Percentiles rank a stretch among this genome's conserved stretches.
phyloP scores from a whole-genome alignment of 2,797 vertebrate genomes.

The Tapirus indicus region DNA sequence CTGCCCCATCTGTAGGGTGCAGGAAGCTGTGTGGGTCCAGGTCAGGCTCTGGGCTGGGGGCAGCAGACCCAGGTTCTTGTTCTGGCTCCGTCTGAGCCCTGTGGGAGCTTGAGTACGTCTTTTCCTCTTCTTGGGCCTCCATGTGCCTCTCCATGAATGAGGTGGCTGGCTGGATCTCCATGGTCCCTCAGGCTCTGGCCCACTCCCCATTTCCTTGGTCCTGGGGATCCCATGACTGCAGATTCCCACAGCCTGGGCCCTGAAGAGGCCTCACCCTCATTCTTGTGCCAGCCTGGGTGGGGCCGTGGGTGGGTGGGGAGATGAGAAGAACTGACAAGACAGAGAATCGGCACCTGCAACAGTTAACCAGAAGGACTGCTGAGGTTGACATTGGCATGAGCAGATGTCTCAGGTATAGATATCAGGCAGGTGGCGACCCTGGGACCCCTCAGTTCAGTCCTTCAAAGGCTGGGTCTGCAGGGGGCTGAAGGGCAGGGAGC shows the following conservation, averaged over 20 bases:
- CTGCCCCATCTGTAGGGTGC: neutral
- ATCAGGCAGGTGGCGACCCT: neutral
- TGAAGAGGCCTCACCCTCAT: conserved; percentile 13
- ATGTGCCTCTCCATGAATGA: neutral
- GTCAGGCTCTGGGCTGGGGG: neutral
- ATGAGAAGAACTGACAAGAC: conserved; percentile 6
- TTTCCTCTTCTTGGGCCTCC: neutral
- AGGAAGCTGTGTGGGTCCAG: neutral
- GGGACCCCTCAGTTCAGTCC: neutral
- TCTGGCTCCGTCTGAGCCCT: neutral
- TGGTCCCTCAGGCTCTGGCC: neutral
- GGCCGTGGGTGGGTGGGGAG: neutral
- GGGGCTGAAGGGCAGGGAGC: neutral
- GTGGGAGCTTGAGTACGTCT: neutral
- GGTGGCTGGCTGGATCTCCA: neutral
- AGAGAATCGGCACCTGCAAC: neutral
- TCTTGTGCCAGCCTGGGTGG: neutral
- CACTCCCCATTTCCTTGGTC: neutral
- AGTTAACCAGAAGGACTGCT: neutral
- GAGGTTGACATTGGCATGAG: neutral
- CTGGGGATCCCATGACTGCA: neutral
- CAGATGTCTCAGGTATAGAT: neutral
- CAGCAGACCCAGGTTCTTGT: neutral
- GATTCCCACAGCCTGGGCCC: neutral
- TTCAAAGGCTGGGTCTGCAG: neutral